Evolutionary conservation across 2,113 vertebrate species (phyloP).

Genomic region (Austrofundulus limnaeus): DNA sequence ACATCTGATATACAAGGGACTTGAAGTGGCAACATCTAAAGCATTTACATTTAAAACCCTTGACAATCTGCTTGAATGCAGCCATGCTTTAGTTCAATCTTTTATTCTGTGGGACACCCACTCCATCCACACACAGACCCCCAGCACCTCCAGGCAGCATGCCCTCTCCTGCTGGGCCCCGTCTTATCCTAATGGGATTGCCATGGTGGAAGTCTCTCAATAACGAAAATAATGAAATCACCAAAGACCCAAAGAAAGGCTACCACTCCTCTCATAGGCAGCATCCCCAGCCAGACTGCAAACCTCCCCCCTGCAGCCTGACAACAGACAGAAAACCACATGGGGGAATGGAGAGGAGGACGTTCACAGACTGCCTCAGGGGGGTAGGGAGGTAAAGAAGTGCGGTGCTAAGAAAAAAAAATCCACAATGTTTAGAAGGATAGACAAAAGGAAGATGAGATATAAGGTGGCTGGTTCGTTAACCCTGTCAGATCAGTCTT

Average conservation of each 20-base stretch:
- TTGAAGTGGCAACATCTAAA: slow-evolving; percentile 30
- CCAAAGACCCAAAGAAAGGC: slow-evolving; percentile 66
- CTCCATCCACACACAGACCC: slow-evolving; percentile 14
- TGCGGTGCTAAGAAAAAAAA: slow-evolving; percentile 10
- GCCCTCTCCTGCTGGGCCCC: slow-evolving; percentile 62
- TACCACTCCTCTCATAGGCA: slow-evolving; percentile 45
- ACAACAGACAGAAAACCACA: slow-evolving; percentile 49
- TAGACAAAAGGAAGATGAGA: slow-evolving; percentile 10
- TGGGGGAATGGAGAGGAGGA: slow-evolving; percentile 15
- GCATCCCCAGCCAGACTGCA: slow-evolving; percentile 43
- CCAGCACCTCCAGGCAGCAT: slow-evolving; percentile 38
- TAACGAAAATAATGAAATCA: slow-evolving; percentile 76
- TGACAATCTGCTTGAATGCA: slow-evolving; percentile 37
- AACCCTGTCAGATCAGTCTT: slow-evolving; percentile 19
- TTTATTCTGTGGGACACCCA: slow-evolving; percentile 37
- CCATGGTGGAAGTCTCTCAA: slow-evolving; percentile 70
- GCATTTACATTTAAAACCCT: slow-evolving; percentile 30
- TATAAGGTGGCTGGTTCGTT: neutral
- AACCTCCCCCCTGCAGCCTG: neutral
- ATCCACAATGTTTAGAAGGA: neutral
- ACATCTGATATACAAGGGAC: neutral
- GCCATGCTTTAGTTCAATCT: slow-evolving; percentile 33
- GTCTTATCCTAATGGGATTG: slow-evolving; percentile 77
- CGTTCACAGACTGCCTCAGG: slow-evolving; percentile 24
- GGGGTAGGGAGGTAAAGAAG: slow-evolving; percentile 30